Evolutionary conservation across 1,140 invertebrate genomes (phyloP).

Genomic region (Archegozetes longisetosus): DNA sequence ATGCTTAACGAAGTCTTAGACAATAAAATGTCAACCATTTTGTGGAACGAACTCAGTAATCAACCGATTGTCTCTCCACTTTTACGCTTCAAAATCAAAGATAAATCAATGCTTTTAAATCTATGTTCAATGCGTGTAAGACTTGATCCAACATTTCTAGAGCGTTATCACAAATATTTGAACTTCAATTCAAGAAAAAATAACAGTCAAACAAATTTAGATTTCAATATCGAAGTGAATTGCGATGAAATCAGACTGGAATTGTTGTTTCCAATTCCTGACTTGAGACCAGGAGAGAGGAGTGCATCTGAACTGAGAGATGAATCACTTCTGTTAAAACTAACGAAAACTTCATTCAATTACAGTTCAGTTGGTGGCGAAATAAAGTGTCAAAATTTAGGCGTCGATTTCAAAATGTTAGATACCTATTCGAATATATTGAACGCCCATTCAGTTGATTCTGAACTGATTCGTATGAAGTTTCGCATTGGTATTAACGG

Average conservation of each 20-base stretch:
- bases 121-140: not conserved
- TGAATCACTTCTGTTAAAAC: constrained; percentile 4
- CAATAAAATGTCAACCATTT: not conserved
- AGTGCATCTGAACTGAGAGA: not conserved
- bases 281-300: constrained; percentile 10
- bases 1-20: constrained; percentile 6
- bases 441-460: not conserved
- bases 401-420: not conserved
- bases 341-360: not conserved
- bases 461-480: not conserved
- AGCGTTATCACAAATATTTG: constrained; percentile 10
- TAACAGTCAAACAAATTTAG: not conserved
- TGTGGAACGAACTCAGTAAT: not conserved
- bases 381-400: not conserved
- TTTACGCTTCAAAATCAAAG: not conserved
- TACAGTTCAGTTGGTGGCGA: not conserved
- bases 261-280: constrained; percentile 13
- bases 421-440: not conserved
- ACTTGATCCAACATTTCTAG: constrained; percentile 15
- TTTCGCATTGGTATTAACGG: not conserved
- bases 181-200: not conserved
- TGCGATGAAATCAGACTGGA: constrained; percentile 11
- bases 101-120: not conserved
- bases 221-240: not conserved
- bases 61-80: not conserved